Percentiles rank a stretch among this genome's conserved stretches.
phyloP scores from a whole-genome alignment of 92 coral and sea anemone species.

The Paragorgia papillata region DNA sequence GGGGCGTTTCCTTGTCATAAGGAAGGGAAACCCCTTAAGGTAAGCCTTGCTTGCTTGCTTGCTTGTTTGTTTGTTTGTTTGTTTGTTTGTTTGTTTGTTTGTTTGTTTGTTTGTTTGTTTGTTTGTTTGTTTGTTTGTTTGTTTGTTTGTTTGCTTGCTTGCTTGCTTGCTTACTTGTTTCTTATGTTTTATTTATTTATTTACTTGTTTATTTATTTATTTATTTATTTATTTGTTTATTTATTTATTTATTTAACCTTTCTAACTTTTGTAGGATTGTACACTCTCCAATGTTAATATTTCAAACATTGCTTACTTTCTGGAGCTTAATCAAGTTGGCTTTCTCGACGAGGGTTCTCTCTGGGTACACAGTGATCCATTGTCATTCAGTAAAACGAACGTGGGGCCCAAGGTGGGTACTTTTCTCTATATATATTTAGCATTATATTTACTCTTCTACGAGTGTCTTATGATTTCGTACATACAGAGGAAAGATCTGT shows the following conservation, averaged over 20 bases:
- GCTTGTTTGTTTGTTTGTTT: neutral
- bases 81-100: neutral
- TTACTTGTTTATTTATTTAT: neutral
- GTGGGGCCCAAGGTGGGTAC: neutral
- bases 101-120: neutral
- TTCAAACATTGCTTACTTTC: slow-evolving; percentile 68
- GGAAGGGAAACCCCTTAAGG: slow-evolving; percentile 63
- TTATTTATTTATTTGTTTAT: neutral
- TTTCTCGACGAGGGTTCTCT: slow-evolving; percentile 56
- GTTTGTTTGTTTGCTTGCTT: neutral
- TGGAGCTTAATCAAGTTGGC: slow-evolving; percentile 90
- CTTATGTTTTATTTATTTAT: too few relatives aligned
- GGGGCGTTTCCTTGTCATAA: slow-evolving; percentile 57
- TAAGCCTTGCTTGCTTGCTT: neutral
- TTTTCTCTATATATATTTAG: too few relatives aligned
- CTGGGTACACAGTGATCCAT: slow-evolving; percentile 87
- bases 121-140: neutral
- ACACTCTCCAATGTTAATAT: slow-evolving; percentile 41
- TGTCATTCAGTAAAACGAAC: slow-evolving; percentile 16
- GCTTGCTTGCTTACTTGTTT: neutral
- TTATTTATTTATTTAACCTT: neutral
- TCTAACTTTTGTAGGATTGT: neutral
- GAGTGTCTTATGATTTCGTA: too few relatives aligned
- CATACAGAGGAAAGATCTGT: too few relatives aligned
- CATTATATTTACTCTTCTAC: too few relatives aligned